Conservation (phyloP, 2,113 vertebrate genomes). For the Aegypius monachus region DNA sequence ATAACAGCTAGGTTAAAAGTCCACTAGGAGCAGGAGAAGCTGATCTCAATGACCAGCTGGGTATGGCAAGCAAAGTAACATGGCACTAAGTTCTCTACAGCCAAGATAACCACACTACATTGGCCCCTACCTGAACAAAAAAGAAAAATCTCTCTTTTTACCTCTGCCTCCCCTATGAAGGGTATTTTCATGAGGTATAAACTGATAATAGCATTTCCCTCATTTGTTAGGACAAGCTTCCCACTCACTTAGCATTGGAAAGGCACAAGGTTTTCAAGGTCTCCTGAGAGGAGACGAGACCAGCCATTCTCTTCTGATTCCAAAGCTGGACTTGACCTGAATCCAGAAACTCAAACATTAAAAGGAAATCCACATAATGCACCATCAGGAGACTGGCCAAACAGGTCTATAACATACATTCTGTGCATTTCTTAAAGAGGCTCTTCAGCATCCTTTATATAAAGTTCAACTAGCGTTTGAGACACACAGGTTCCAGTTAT, state of each 20-base stretch:
- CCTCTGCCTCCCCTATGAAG: neutral
- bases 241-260: rapidly evolving
- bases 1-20: neutral
- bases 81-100: neutral
- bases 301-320: neutral
- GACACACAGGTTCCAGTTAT: neutral
- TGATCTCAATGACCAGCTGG: neutral
- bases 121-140: neutral
- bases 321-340: neutral
- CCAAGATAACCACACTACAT: rapidly evolving
- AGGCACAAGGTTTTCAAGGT: neutral
- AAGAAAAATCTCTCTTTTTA: neutral
- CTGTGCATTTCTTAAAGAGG: neutral
- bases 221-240: neutral
- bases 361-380: neutral
- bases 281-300: rapidly evolving
- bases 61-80: neutral
- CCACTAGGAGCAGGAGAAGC: neutral
- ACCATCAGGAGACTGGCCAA: neutral
- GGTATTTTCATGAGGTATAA: neutral
- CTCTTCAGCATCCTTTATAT: neutral
- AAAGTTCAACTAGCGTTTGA: neutral
- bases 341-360: neutral
- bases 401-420: rapidly evolving
- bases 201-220: neutral